Percentiles rank a stretch among this genome's conserved stretches.
Conservation (phyloP, 2,797 vertebrate species). For the Aratinga solstitialis region DNA sequence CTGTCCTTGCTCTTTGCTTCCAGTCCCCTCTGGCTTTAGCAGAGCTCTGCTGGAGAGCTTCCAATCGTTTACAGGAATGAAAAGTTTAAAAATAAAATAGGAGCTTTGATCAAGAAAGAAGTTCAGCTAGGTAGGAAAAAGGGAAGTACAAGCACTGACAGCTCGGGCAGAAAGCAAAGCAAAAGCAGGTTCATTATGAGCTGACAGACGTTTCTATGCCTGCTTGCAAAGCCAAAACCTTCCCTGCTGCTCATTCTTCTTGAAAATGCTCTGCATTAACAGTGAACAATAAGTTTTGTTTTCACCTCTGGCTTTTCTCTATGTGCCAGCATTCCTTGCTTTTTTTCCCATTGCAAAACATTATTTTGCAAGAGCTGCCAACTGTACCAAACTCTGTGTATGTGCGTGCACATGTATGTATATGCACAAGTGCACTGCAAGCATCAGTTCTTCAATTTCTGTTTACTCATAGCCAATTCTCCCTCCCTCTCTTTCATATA, state of each 20-base stretch:
- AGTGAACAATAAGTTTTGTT: background rate
- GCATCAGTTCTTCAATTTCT: background rate
- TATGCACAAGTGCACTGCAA: background rate
- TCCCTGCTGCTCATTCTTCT: constrained; percentile 1
- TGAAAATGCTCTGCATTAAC: background rate
- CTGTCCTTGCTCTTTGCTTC: constrained; percentile 31
- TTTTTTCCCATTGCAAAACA: background rate
- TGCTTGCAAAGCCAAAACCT: constrained; percentile 22
- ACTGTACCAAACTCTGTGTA: background rate
- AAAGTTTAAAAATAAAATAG: constrained; percentile 52
- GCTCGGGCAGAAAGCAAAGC: background rate
- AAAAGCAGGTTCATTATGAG: constrained; percentile 13
- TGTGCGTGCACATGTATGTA: rapidly evolving
- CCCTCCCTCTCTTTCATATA: background rate
- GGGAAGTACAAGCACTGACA: constrained; percentile 17
- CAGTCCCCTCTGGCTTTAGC: constrained; percentile 20
- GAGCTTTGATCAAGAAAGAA: constrained; percentile 36
- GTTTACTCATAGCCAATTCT: background rate
- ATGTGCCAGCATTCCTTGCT: background rate
- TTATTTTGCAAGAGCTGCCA: background rate
- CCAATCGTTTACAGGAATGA: constrained; percentile 61
- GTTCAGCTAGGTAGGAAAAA: constrained; percentile 16
- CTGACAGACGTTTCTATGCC: background rate
- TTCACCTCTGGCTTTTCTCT: background rate
- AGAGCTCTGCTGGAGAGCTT: constrained; percentile 20